Evolutionary conservation across 2,888 invertebrate genomes (phyloP).

Genomic region (Stenurella melanura): DNA sequence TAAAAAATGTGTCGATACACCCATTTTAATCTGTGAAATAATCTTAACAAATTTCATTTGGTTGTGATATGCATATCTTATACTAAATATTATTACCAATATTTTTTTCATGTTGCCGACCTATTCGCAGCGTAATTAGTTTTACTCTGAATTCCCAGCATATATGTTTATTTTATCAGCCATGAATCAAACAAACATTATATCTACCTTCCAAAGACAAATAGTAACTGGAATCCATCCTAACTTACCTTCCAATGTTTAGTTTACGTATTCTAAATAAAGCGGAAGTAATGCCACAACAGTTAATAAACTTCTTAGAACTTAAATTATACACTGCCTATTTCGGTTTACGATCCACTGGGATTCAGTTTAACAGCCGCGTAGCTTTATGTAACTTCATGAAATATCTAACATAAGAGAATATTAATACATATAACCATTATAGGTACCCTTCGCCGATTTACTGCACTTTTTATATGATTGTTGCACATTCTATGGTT

Average conservation of each 20-base stretch:
- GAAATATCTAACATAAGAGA: too few relatives aligned
- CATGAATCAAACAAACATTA: slow-evolving; percentile 17
- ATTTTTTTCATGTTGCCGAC: slow-evolving; percentile 3
- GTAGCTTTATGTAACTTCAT: neutral
- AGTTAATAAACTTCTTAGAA: slow-evolving; percentile 33
- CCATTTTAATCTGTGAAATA: too few relatives aligned
- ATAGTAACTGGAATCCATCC: slow-evolving; percentile 31
- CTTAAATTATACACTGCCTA: slow-evolving; percentile 8
- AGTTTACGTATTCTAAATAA: slow-evolving; percentile 25
- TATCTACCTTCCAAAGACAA: slow-evolving; percentile 33
- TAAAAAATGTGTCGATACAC: too few relatives aligned
- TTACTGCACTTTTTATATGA: too few relatives aligned
- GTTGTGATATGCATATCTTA: too few relatives aligned
- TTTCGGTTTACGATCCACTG: neutral
- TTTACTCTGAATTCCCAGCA: slow-evolving; percentile 10
- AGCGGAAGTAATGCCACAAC: slow-evolving; percentile 34
- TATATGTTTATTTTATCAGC: slow-evolving; percentile 26
- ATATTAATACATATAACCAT: too few relatives aligned
- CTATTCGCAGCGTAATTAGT: slow-evolving; percentile 6
- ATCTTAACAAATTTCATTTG: too few relatives aligned
- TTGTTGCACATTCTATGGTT: too few relatives aligned
- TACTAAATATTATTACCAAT: neutral
- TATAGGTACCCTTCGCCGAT: too few relatives aligned
- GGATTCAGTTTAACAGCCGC: neutral
- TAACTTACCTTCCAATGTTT: slow-evolving; percentile 26